Conservation (phyloP, 2,113 vertebrate species). For the Cathartes aura region DNA sequence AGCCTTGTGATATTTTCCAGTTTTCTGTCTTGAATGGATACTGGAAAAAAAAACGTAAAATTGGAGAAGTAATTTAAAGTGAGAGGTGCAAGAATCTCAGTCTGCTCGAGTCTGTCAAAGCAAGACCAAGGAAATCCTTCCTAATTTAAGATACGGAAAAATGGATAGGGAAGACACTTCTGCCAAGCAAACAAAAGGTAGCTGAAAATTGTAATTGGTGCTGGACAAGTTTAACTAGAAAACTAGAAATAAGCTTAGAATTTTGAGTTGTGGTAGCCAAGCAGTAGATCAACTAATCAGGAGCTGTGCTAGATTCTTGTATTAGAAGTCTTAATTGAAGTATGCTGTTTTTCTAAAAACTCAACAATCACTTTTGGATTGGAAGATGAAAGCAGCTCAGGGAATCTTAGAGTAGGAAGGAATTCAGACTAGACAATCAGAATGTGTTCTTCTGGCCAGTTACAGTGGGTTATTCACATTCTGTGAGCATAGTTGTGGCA, state of each 20-base stretch:
- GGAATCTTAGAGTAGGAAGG: not conserved
- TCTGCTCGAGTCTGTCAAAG: not conserved
- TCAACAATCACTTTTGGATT: not conserved
- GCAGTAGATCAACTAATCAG: not conserved
- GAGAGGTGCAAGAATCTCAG: not conserved
- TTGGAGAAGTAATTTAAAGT: not conserved
- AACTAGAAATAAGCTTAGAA: not conserved
- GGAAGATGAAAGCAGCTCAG: not conserved
- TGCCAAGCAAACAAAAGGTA: not conserved
- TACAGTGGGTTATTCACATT: not conserved
- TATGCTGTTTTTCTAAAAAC: not conserved
- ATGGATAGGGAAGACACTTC: not conserved
- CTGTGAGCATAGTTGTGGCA: not conserved
- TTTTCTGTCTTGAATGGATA: not conserved
- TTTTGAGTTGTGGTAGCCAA: not conserved
- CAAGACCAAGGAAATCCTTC: not conserved
- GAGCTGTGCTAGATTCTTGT: not conserved
- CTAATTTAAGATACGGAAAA: not conserved
- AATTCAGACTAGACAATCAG: not conserved
- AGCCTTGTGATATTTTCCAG: not conserved
- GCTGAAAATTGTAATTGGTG: not conserved
- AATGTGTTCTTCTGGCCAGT: not conserved
- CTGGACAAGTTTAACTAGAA: not conserved
- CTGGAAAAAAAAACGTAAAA: not conserved
- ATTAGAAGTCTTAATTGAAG: not conserved